These are phyloP conservation scores for Eueremaeus valkanovi DNA, from an alignment of 2,888 invertebrate genomes.

Conservation along the genomic window DNA sequence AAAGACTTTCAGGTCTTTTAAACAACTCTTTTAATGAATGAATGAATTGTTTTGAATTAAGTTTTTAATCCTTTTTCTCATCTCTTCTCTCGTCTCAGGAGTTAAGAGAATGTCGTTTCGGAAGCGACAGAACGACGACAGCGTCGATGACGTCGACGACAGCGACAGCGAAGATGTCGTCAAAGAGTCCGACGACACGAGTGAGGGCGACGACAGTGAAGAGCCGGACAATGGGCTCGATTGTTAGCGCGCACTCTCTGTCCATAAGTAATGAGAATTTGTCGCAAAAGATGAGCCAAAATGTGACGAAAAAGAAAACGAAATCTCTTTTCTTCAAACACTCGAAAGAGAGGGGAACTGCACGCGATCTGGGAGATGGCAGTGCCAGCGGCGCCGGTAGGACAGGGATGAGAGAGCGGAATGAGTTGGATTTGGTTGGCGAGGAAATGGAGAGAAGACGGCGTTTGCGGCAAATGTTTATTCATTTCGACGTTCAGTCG, in stretches of 20 bases:
- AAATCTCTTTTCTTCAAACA: not conserved
- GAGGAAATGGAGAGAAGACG: not conserved
- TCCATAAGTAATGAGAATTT: not conserved
- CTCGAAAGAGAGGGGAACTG: not conserved
- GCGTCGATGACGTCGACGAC: not conserved
- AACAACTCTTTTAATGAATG: not conserved
- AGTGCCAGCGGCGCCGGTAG: too few relatives aligned
- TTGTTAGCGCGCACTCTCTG: not conserved
- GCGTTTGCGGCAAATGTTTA: slow-evolving; percentile 1
- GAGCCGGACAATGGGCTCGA: not conserved
- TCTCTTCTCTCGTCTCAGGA: too few relatives aligned
- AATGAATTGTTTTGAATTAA: too few relatives aligned
- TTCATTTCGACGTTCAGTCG: slow-evolving; percentile 22
- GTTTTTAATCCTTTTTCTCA: too few relatives aligned
- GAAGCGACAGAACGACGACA: not conserved
- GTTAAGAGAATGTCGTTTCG: slow-evolving; percentile 26
- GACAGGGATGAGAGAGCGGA: too few relatives aligned
- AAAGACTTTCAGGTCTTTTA: slow-evolving; percentile 16
- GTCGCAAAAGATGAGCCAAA: not conserved
- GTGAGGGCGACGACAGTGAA: too few relatives aligned
- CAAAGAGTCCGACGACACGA: not conserved
- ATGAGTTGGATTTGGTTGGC: not conserved
- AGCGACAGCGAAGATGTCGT: not conserved
- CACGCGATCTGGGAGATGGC: not conserved
- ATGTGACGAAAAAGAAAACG: not conserved